phyloP scores from a whole-genome alignment of 2,113 vertebrate genomes.

The Carettochelys insculpta region DNA sequence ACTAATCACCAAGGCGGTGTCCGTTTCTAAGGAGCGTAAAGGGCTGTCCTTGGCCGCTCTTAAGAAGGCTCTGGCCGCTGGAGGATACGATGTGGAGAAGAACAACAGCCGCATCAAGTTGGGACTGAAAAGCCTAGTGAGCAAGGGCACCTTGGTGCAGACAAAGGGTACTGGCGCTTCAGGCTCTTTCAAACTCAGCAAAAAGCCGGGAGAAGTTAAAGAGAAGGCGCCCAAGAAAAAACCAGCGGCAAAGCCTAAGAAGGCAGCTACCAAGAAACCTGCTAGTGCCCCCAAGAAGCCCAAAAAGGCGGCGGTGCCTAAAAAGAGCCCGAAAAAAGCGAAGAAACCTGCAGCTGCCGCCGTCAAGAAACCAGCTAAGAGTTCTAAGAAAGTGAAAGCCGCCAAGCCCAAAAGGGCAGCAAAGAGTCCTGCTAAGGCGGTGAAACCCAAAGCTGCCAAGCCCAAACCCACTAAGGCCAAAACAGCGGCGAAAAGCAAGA shows the following conservation, averaged over 20 bases:
- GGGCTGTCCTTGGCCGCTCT: background rate
- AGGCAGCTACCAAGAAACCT: background rate
- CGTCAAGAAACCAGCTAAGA: background rate
- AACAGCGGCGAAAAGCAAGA: background rate
- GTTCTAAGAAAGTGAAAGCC: background rate
- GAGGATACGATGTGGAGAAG: slow-evolving; percentile 78
- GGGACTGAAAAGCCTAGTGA: slow-evolving; percentile 54
- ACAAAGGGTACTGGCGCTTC: slow-evolving; percentile 57
- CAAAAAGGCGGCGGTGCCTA: background rate
- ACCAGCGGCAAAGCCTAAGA: background rate
- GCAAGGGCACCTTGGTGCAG: slow-evolving; percentile 24
- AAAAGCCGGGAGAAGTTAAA: slow-evolving; percentile 45
- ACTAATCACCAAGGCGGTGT: background rate
- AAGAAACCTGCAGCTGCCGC: background rate
- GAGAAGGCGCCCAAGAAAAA: slow-evolving; percentile 16
- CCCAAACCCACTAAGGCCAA: background rate
- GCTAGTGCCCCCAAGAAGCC: background rate
- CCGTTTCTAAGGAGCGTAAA: background rate
- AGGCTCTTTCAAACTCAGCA: slow-evolving; percentile 71
- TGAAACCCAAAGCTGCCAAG: background rate
- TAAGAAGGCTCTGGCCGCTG: slow-evolving; percentile 37
- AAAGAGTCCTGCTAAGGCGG: slow-evolving; percentile 55
- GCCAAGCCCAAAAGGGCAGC: slow-evolving; percentile 37
- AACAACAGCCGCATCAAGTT: slow-evolving; percentile 76
- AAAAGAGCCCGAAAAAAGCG: background rate